Evolutionary conservation across 2,888 invertebrate genomes (phyloP).

Genomic region (Xylota sylvarum): DNA sequence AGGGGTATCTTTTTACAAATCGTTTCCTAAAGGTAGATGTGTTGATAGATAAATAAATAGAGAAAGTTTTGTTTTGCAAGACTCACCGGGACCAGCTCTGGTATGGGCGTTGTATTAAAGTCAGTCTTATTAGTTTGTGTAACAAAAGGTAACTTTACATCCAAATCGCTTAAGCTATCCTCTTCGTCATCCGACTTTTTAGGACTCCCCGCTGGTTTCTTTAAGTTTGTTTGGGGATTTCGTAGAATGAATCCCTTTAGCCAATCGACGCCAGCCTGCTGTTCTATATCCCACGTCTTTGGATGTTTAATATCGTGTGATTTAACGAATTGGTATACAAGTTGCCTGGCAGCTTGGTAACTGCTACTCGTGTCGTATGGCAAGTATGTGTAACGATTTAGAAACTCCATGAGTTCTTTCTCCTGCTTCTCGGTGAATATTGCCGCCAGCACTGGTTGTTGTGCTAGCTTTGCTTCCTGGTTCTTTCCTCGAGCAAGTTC

Average conservation of each 20-base stretch:
- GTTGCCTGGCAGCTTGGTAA: constrained; percentile 66
- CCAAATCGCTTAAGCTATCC: not conserved
- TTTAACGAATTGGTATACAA: constrained; percentile 71
- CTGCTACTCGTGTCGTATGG: constrained; percentile 71
- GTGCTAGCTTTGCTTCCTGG: constrained; percentile 3
- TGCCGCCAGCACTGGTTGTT: constrained; percentile 50
- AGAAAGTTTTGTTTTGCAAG: not conserved
- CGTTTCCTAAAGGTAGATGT: constrained; percentile 23
- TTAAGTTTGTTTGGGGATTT: constrained; percentile 63
- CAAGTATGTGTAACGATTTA: constrained; percentile 70
- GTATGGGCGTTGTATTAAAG: constrained; percentile 14
- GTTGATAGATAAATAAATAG: not conserved
- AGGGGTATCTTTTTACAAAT: constrained; percentile 41
- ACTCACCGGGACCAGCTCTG: constrained; percentile 32
- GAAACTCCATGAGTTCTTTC: constrained; percentile 66
- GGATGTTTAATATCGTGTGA: constrained; percentile 67
- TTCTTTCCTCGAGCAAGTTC: constrained; percentile 36
- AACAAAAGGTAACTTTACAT: constrained; percentile 1
- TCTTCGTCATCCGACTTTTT: constrained; percentile 24
- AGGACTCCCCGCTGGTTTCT: constrained; percentile 22
- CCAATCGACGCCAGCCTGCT: constrained; percentile 67
- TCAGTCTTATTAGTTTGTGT: constrained; percentile 53
- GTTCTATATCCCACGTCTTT: constrained; percentile 63
- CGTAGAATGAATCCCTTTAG: constrained; percentile 59
- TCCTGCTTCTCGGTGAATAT: constrained; percentile 65